Evolutionary conservation across 2,888 invertebrate genomes (phyloP), one percentile per base, ranked within the genome.

Genomic region (Resseliella maxima): DNA sequence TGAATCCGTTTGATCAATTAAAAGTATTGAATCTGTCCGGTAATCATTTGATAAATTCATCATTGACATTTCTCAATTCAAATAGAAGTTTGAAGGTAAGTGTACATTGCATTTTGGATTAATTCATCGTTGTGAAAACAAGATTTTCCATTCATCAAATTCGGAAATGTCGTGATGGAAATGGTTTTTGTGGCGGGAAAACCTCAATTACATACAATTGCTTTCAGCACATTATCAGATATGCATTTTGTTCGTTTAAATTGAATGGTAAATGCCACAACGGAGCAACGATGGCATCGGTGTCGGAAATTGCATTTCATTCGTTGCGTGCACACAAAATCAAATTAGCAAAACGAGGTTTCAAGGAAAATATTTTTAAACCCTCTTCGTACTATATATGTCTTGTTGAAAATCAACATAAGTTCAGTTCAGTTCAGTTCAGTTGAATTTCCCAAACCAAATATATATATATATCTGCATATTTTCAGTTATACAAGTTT

Each of bases 21-120:
- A 83, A 83, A 83, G 36, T 83, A n/a, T 83, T 83, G 24, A 83
- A 83, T 83, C 6, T 83, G 83, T 83, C 83, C 41, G 83, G 83
- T n/a, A 83, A 83, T 83, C 83, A 83, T 83, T 83, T 83, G 38
- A 0, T 38, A 24, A 83, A 83, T 41, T 41, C 24, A 10, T 83
- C 83, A 31, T 83, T 83, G 83, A 36, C 21, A 24, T n/a, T 38
- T 8, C 38, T 83, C n/a, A 41, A 83, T 38, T 10, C 38, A 1
- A 0, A 41, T 5, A 41, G 8, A 3, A 83, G 24, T n/a, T 27
- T 83, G 12, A 41, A 83, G 83, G 83, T 83, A 83, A 41, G 83
- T 83, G 10, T 0, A 83, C 5, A 50, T 50, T 6, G 6, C 10
- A 35, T 27, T 2, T 72, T n/a, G 10, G 0, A 15, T 50, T 50